phyloP scores from a whole-genome alignment of 2,113 vertebrate genomes.

The Bambusicola thoracicus region DNA sequence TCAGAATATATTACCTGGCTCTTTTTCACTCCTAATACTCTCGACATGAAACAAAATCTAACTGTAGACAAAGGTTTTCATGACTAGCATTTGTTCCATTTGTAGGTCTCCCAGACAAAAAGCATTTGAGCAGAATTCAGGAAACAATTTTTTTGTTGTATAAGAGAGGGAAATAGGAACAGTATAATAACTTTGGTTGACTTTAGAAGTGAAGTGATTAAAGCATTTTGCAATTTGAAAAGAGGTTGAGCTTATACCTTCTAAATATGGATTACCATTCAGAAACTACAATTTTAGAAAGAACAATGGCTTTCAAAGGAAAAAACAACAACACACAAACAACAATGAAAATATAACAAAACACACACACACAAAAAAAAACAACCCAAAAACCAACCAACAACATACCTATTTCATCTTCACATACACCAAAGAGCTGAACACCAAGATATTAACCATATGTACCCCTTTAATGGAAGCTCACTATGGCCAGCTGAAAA shows the following conservation, averaged over 20 bases:
- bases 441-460: neutral
- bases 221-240: neutral
- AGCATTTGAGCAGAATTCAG: neutral
- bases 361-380: accelerated
- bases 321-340: neutral
- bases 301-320: neutral
- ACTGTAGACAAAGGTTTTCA: neutral
- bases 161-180: neutral
- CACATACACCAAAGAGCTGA: neutral
- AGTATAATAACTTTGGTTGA: neutral
- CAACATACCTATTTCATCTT: neutral
- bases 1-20: neutral
- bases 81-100: neutral
- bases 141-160: neutral
- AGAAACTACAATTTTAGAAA: neutral
- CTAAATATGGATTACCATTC: neutral
- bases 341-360: neutral
- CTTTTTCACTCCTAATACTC: neutral
- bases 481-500: neutral
- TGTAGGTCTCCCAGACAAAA: neutral
- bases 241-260: neutral
- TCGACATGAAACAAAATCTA: neutral
- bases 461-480: neutral
- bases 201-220: neutral
- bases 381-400: neutral